Evolutionary conservation across 2,113 vertebrate species (phyloP).

Genomic region (Apteryx mantelli): DNA sequence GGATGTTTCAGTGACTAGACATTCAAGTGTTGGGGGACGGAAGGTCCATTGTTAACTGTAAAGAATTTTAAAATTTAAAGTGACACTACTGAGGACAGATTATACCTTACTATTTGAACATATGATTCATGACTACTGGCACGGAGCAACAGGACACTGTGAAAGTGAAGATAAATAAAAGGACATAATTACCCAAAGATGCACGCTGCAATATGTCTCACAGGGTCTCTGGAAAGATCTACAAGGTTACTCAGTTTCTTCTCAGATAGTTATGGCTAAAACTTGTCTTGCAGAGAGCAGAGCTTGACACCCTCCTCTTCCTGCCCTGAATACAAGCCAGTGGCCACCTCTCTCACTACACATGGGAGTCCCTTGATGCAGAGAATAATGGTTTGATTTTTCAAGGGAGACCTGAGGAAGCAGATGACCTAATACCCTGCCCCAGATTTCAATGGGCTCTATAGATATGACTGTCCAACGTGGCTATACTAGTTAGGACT

Average conservation of each 20-base stretch:
- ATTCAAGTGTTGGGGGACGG: not conserved
- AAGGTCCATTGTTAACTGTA: not conserved
- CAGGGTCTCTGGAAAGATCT: not conserved
- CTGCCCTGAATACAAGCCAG: not conserved
- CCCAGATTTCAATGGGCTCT: not conserved
- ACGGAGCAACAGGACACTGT: not conserved
- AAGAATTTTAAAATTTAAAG: conserved; percentile 48
- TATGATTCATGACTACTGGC: not conserved
- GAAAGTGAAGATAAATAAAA: conserved; percentile 18
- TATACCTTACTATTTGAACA: not conserved
- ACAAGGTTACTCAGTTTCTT: not conserved
- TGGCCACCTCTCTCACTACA: not conserved
- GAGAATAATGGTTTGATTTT: not conserved
- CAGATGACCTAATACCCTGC: not conserved
- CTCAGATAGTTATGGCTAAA: not conserved
- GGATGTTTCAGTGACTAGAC: not conserved
- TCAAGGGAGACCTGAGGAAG: not conserved
- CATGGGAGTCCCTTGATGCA: not conserved
- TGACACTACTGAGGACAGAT: not conserved
- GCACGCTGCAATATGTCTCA: not conserved
- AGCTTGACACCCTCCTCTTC: not conserved
- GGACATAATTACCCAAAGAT: not conserved
- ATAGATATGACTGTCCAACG: not conserved
- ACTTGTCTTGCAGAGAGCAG: not conserved
- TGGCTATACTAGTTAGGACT: not conserved